Percentiles rank a stretch among this genome's conserved stretches.
These are phyloP conservation scores for Acromyrmex echinatior DNA, from an alignment of 1,140 invertebrate genomes.

Conservation along the genomic window DNA sequence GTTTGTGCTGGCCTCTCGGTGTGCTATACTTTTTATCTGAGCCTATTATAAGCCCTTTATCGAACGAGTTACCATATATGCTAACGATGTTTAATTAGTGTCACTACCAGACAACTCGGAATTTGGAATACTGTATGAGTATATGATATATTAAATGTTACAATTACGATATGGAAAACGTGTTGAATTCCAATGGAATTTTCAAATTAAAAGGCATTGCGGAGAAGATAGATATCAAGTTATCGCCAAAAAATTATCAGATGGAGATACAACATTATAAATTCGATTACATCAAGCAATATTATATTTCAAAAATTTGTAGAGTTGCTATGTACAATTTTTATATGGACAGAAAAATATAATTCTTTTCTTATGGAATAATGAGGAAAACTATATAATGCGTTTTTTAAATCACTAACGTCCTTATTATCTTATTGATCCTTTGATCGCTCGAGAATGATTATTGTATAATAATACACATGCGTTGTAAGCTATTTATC, in stretches of 20 bases:
- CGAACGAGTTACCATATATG: slow-evolving; percentile 49
- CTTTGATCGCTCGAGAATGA: slow-evolving; percentile 18
- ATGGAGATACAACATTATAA: not conserved
- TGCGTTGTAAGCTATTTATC: not conserved
- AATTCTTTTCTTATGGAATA: not conserved
- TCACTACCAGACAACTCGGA: slow-evolving; percentile 21
- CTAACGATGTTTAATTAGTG: slow-evolving; percentile 68
- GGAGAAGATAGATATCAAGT: not conserved
- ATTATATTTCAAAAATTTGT: not conserved
- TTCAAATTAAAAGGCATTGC: slow-evolving; percentile 15
- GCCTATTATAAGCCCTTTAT: slow-evolving; percentile 57
- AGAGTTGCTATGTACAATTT: slow-evolving; percentile 1
- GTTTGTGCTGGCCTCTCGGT: not conserved
- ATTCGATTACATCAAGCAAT: not conserved
- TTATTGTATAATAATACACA: not conserved
- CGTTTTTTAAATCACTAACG: not conserved
- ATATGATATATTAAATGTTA: slow-evolving; percentile 1
- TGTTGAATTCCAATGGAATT: not conserved
- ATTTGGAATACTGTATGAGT: slow-evolving; percentile 18
- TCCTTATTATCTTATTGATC: not conserved
- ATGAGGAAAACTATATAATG: not conserved
- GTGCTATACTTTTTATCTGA: not conserved
- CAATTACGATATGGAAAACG: not conserved
- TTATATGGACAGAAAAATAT: not conserved
- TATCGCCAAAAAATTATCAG: not conserved